phyloP scores from a whole-genome alignment of 2,113 vertebrate species.

The Oryzias javanicus region DNA sequence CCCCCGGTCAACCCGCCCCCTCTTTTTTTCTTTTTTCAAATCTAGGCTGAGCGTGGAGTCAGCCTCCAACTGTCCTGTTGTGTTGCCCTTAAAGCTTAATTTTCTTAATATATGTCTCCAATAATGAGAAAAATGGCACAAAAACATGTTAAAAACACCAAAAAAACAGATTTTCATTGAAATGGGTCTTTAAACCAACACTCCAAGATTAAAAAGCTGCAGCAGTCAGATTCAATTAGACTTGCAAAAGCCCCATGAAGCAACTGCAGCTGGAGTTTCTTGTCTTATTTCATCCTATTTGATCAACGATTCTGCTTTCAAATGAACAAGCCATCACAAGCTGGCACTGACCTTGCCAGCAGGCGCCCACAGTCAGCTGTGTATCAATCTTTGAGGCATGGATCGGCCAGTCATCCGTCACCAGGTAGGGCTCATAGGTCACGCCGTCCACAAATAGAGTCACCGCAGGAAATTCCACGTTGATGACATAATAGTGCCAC shows the following conservation, averaged over 20 bases:
- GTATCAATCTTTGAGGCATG: conserved; percentile 92
- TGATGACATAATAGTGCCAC: conserved; percentile 98
- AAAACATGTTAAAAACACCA: too few species aligned
- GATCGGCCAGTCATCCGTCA: conserved; percentile 98
- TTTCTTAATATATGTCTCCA: too few species aligned
- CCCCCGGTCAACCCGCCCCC: too few species aligned
- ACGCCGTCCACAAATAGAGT: conserved; percentile 93
- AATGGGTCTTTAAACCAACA: too few species aligned
- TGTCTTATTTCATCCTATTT: conserved; percentile 7
- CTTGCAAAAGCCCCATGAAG: conserved; percentile 17
- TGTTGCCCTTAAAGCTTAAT: too few species aligned
- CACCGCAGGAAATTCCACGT: conserved; percentile 92
- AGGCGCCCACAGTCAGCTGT: conserved; percentile 94
- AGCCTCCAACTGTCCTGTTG: too few species aligned
- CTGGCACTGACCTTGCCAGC: conserved; percentile 91
- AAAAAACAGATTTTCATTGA: too few species aligned
- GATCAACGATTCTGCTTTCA: neutral
- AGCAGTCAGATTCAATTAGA: conserved; percentile 17
- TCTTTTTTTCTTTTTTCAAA: too few species aligned
- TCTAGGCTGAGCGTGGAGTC: too few species aligned
- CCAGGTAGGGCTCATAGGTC: conserved; percentile 94
- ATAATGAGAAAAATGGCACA: too few species aligned
- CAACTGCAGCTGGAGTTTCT: neutral
- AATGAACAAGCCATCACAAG: neutral
- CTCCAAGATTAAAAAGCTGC: neutral